phyloP scores from a whole-genome alignment of 2,113 vertebrate genomes.

The Beaufortia kweichowensis region DNA sequence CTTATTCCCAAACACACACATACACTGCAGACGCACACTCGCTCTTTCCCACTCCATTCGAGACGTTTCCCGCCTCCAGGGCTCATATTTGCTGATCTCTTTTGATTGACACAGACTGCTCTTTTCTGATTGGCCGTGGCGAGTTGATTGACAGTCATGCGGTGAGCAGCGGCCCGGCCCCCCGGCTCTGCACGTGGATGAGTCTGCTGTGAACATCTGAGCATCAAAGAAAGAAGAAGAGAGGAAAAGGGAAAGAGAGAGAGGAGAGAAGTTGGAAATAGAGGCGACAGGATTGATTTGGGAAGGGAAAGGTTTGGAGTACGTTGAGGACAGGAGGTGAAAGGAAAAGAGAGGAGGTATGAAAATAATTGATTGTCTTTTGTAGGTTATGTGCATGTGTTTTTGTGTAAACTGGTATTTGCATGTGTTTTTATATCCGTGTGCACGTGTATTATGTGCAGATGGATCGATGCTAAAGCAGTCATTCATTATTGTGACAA shows the following conservation, averaged over 20 bases:
- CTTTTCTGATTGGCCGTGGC: constrained; percentile 56
- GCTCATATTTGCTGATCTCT: constrained; percentile 54
- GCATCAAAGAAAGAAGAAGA: constrained; percentile 67
- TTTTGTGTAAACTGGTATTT: background rate
- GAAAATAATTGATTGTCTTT: background rate
- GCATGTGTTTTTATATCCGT: background rate
- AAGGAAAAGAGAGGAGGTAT: constrained; percentile 22
- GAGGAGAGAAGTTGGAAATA: constrained; percentile 59
- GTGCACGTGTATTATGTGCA: constrained; percentile 6
- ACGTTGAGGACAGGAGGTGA: constrained; percentile 8
- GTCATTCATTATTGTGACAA: constrained; percentile 18
- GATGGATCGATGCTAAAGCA: background rate
- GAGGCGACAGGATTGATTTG: constrained; percentile 54
- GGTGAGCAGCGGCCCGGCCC: constrained; percentile 44
- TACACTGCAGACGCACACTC: constrained; percentile 40
- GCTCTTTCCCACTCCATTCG: constrained; percentile 49
- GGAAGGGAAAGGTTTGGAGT: constrained; percentile 40
- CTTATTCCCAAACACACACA: constrained; percentile 63
- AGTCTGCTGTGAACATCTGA: constrained; percentile 62
- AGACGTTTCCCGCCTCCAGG: constrained; percentile 25
- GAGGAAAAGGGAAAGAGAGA: constrained; percentile 59
- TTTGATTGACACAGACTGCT: constrained; percentile 57
- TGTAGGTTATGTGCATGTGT: background rate
- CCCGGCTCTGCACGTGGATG: constrained; percentile 66
- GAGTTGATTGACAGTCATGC: constrained; percentile 55